Conservation (phyloP, 2,888 invertebrate species). For the Eilema depressum region DNA sequence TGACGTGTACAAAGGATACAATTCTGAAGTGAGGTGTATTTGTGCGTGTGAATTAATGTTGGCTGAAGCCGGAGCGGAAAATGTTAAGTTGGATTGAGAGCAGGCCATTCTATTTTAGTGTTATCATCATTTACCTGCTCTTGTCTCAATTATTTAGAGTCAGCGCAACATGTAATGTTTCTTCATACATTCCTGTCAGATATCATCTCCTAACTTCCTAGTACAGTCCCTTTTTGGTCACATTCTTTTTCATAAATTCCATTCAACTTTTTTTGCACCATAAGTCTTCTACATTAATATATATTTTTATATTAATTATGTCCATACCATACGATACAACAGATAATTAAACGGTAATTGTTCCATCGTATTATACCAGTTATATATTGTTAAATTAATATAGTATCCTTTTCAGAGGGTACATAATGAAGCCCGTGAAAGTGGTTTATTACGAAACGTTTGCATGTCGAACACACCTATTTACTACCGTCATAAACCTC, state of each 20-base stretch:
- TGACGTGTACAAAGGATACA: conserved; percentile 36
- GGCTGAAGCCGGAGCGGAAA: neutral
- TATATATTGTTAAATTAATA: no score
- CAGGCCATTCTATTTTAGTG: neutral
- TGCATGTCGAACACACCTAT: neutral
- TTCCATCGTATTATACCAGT: no score
- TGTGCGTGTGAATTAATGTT: neutral
- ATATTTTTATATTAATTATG: no score
- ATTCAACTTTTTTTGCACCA: neutral
- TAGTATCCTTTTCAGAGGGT: no score
- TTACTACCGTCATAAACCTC: neutral
- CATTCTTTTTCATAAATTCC: neutral
- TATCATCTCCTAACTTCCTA: neutral
- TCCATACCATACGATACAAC: no score
- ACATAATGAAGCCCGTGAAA: neutral
- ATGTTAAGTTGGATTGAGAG: neutral
- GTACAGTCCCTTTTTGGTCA: neutral
- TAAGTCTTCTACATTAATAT: neutral
- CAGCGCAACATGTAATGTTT: neutral
- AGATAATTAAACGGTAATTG: no score
- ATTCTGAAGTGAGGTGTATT: conserved; percentile 8
- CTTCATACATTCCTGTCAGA: neutral
- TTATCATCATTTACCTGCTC: neutral
- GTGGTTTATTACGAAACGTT: neutral
- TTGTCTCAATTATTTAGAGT: neutral